Conservation (phyloP, 2,888 invertebrate genomes). For the Hemicrepidius hirtus region DNA sequence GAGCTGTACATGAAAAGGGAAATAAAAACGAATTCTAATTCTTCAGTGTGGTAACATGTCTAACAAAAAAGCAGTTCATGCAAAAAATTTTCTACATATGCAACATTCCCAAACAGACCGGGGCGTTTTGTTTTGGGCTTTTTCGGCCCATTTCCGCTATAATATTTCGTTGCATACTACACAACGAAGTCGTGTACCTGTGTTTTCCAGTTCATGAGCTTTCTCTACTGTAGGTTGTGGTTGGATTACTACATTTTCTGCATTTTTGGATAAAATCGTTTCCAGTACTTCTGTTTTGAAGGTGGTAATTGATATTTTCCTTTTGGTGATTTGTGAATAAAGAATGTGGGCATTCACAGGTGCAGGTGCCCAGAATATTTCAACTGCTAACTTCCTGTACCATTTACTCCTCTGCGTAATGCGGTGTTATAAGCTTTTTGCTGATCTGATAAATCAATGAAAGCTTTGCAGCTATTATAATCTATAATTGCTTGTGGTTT, state of each 20-base stretch:
- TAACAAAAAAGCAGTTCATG: background rate
- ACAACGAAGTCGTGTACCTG: slow-evolving; percentile 5
- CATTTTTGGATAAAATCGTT: too few relatives aligned
- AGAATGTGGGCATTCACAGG: slow-evolving; percentile 11
- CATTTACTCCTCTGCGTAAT: slow-evolving; percentile 38
- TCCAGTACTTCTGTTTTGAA: too few relatives aligned
- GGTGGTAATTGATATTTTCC: too few relatives aligned
- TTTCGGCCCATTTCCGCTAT: background rate
- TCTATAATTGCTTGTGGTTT: slow-evolving; percentile 1
- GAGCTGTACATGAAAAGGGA: too few relatives aligned
- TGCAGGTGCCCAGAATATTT: slow-evolving; percentile 33
- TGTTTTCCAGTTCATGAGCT: background rate
- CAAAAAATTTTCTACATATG: background rate
- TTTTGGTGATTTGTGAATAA: too few relatives aligned
- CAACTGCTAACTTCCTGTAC: slow-evolving; percentile 45
- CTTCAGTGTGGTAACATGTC: background rate
- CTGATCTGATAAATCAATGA: slow-evolving; percentile 1
- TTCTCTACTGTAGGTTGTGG: too few relatives aligned
- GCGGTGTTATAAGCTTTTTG: background rate
- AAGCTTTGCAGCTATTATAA: background rate
- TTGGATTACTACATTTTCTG: too few relatives aligned
- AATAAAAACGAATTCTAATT: too few relatives aligned
- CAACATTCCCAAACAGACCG: background rate
- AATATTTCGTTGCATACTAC: background rate
- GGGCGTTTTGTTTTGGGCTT: background rate